These are phyloP conservation scores for Botrylloides violaceus DNA, from an alignment of 23 tunicate species.

Conservation along the genomic window DNA sequence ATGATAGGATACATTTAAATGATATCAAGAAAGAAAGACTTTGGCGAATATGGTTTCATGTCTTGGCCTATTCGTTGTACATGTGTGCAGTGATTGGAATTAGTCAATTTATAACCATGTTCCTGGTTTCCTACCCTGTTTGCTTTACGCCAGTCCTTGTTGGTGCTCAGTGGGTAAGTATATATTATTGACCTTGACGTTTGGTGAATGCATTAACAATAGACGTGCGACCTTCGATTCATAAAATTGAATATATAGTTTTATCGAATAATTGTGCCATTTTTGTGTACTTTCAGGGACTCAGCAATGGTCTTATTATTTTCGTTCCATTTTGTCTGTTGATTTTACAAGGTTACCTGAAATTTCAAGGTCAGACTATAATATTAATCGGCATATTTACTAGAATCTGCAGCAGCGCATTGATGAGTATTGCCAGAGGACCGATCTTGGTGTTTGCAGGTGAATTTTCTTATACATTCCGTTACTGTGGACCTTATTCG, in stretches of 20 bases:
- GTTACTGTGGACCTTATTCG: too few relatives aligned
- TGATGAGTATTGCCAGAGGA: conserved; percentile 14
- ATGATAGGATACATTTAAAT: too few relatives aligned
- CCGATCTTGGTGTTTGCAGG: conserved; percentile 11
- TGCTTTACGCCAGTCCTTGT: conserved; percentile 12
- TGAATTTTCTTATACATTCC: too few relatives aligned
- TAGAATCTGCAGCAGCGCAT: background rate
- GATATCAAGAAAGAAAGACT: background rate
- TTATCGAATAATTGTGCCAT: too few relatives aligned
- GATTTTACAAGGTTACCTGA: background rate
- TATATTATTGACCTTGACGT: too few relatives aligned
- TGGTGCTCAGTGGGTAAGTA: background rate
- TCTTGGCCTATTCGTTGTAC: background rate
- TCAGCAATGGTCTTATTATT: conserved; percentile 1
- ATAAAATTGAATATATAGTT: too few relatives aligned
- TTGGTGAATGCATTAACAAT: too few relatives aligned
- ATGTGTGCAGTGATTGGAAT: background rate
- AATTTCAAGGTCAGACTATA: background rate
- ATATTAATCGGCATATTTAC: background rate
- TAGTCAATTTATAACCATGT: background rate
- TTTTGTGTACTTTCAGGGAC: conserved; percentile 8
- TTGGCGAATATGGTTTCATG: conserved; percentile 12
- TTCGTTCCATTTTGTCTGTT: background rate
- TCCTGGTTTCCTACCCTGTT: conserved; percentile 11
- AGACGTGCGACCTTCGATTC: too few relatives aligned